A percentile compares a stretch with the other conserved stretches of the same genome.
phyloP scores from a whole-genome alignment of 2,113 vertebrate genomes.

The Trinectes maculatus region DNA sequence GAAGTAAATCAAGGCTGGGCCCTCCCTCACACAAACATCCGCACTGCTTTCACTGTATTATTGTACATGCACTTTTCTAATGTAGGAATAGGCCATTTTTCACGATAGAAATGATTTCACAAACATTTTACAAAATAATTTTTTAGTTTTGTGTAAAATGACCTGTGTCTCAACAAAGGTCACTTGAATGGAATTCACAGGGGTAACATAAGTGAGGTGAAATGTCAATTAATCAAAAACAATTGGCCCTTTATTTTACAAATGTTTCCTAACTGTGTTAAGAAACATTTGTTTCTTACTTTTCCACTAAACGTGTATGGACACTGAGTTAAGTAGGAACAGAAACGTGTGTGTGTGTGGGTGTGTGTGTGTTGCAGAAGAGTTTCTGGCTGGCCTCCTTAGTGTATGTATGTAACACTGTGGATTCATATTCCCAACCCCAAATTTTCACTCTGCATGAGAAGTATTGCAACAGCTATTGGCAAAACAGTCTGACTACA shows the following conservation, averaged over 20 bases:
- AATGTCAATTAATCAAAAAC: constrained; percentile 21
- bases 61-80: constrained; percentile 24
- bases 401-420: constrained; percentile 56
- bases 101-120: constrained; percentile 11
- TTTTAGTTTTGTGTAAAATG: no score
- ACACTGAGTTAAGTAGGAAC: constrained; percentile 25
- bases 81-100: constrained; percentile 6
- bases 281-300: no score
- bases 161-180: constrained; percentile 5
- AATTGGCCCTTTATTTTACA: constrained; percentile 18
- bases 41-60: constrained; percentile 33
- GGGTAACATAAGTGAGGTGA: constrained; percentile 21
- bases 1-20: constrained; percentile 52
- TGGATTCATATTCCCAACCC: constrained; percentile 49
- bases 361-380: constrained; percentile 33
- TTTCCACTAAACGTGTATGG: constrained; percentile 34
- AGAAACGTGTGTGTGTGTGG: constrained; percentile 14
- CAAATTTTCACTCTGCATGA: constrained; percentile 60
- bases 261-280: constrained; percentile 13
- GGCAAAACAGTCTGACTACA: constrained; percentile 63
- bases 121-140: no score
- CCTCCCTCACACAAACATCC: constrained; percentile 35
- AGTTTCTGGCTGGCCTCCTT: constrained; percentile 39
- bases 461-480: constrained; percentile 69
- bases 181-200: constrained; percentile 27